phyloP scores from a whole-genome alignment of 2,797 vertebrate species.

The Tenualosa thibaudeaui region DNA sequence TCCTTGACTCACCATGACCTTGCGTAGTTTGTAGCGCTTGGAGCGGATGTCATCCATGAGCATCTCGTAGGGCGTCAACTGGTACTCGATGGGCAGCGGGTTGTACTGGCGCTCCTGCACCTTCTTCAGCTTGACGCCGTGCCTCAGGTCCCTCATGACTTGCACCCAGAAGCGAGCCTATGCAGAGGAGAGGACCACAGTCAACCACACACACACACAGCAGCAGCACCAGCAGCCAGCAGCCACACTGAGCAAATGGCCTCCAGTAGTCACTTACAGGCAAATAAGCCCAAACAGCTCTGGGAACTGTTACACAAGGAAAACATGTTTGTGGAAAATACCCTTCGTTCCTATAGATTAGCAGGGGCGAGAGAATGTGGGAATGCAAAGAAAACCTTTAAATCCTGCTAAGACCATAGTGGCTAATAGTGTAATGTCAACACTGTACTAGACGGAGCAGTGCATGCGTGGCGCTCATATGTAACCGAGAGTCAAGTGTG shows the following conservation, averaged over 20 bases:
- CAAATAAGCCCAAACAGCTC: background rate
- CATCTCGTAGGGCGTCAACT: conserved; percentile 97
- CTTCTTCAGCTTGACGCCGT: conserved; percentile 86
- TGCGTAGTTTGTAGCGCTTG: conserved; percentile 90
- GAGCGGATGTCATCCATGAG: conserved; percentile 96
- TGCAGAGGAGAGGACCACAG: conserved; percentile 22
- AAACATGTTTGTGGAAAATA: conserved; percentile 13
- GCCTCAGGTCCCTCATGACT: conserved; percentile 83
- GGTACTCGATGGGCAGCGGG: conserved; percentile 89
- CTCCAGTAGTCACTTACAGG: background rate
- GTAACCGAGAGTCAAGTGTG: background rate
- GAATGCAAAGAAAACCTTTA: background rate
- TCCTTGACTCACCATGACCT: conserved; percentile 85
- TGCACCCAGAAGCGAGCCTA: conserved; percentile 94
- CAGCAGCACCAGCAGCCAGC: background rate
- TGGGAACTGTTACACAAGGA: background rate
- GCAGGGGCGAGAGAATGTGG: background rate
- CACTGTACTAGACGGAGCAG: background rate
- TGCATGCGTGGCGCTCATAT: background rate
- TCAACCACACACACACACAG: background rate
- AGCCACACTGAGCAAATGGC: background rate
- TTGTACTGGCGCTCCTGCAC: conserved; percentile 87
- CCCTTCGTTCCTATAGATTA: background rate
- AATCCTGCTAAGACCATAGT: background rate
- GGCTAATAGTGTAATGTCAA: background rate